These are phyloP conservation scores for Amphipyra berbera DNA, from an alignment of 2,888 invertebrate genomes.

Conservation along the genomic window DNA sequence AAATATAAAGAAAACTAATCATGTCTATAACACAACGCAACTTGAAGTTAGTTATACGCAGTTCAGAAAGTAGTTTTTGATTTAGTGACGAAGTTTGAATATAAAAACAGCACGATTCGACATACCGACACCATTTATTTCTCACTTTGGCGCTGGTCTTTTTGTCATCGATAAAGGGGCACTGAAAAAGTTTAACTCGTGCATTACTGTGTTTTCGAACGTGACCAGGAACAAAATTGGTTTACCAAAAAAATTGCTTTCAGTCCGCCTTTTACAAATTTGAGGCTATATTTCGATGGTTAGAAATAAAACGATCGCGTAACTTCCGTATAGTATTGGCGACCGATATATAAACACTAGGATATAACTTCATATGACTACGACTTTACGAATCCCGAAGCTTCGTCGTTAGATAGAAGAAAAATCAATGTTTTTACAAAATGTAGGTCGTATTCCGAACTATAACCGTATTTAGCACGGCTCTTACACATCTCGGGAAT, in stretches of 20 bases:
- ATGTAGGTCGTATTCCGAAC: constrained; percentile 49
- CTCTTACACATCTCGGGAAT: constrained; percentile 67
- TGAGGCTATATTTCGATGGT: constrained; percentile 37
- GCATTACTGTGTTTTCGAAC: constrained; percentile 72
- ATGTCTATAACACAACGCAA: constrained; percentile 27
- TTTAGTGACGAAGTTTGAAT: constrained; percentile 77
- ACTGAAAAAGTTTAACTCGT: constrained; percentile 72
- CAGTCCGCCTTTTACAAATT: constrained; percentile 56
- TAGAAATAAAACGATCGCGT: constrained; percentile 39
- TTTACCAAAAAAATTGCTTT: constrained; percentile 59
- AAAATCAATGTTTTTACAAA: constrained; percentile 23
- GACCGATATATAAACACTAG: constrained; percentile 16
- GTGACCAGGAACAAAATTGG: constrained; percentile 70
- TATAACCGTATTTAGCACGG: constrained; percentile 65
- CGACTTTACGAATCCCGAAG: constrained; percentile 12
- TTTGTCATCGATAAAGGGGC: constrained; percentile 73
- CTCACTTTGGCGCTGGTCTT: constrained; percentile 68
- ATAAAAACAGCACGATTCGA: constrained; percentile 74
- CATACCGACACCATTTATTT: constrained; percentile 77
- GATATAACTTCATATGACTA: neutral
- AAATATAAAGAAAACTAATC: constrained; percentile 26
- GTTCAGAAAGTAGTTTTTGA: constrained; percentile 73
- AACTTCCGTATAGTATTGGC: constrained; percentile 26
- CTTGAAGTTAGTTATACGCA: constrained; percentile 35
- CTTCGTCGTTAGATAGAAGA: neutral